phyloP scores from a whole-genome alignment of 1,140 invertebrate genomes.

The Bombus consobrinus region DNA sequence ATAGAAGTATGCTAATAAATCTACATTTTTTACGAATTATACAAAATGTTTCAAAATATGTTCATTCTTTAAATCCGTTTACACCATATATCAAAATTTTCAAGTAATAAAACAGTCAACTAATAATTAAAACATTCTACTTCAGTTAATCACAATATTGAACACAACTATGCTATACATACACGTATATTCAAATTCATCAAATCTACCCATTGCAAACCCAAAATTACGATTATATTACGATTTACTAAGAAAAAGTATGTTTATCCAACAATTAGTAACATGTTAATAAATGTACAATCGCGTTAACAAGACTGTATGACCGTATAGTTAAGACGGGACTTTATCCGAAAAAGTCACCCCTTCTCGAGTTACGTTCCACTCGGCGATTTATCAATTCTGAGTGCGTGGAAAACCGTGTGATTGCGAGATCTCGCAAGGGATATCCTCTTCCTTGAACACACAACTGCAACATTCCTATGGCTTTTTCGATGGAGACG shows the following conservation, averaged over 20 bases:
- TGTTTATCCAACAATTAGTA: background rate
- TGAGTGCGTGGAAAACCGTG: background rate
- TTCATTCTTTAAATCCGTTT: too few species aligned
- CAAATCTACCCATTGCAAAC: background rate
- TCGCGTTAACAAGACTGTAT: too few species aligned
- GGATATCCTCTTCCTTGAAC: background rate
- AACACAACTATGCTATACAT: too few species aligned
- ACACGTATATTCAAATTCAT: too few species aligned
- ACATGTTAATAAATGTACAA: background rate
- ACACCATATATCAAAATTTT: too few species aligned
- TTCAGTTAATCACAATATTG: too few species aligned
- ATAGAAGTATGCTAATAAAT: background rate
- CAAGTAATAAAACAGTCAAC: too few species aligned
- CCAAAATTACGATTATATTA: background rate
- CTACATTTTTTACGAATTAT: too few species aligned
- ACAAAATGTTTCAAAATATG: too few species aligned
- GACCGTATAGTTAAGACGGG: too few species aligned
- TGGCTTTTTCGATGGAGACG: constrained; percentile 30
- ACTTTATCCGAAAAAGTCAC: background rate
- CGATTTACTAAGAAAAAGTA: background rate
- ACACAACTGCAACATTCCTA: background rate
- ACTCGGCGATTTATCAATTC: constrained; percentile 18
- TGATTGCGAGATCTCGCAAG: background rate
- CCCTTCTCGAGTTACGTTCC: background rate
- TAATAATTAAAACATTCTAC: too few species aligned